Conservation (phyloP, 2,888 invertebrate genomes). For the Hypselothyrea guttata region DNA sequence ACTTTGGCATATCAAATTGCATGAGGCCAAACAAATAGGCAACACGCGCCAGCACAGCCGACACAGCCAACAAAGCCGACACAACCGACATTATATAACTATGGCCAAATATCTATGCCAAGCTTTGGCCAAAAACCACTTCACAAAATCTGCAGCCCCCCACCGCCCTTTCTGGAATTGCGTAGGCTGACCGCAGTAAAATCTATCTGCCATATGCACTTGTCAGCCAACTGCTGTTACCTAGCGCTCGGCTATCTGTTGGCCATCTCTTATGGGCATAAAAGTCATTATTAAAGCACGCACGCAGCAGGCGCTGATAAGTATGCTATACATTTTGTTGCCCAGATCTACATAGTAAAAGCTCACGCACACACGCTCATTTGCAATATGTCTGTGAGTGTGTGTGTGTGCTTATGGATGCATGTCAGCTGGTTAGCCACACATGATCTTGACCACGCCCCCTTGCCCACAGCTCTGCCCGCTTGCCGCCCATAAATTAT, state of each 20-base stretch:
- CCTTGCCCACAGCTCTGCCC: background rate
- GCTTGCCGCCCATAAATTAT: conserved; percentile 34
- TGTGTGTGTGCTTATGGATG: conserved; percentile 27
- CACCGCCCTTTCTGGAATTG: conserved; percentile 1
- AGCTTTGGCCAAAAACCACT: too few relatives aligned
- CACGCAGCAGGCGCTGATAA: conserved; percentile 44
- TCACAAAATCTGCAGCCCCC: too few relatives aligned
- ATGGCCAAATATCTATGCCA: too few relatives aligned
- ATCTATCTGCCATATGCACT: conserved; percentile 44
- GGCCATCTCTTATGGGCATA: conserved; percentile 21
- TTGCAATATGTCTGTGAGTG: conserved; percentile 11
- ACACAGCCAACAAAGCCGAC: background rate
- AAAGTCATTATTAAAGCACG: conserved; percentile 55
- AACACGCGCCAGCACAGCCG: conserved; percentile 6
- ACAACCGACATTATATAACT: too few relatives aligned
- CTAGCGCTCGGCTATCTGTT: conserved; percentile 1
- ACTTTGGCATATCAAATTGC: conserved; percentile 66
- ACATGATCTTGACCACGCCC: conserved; percentile 27
- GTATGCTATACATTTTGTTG: conserved; percentile 51
- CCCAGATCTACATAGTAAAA: conserved; percentile 11
- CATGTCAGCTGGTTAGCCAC: conserved; percentile 36
- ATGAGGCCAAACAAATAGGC: conserved; percentile 17
- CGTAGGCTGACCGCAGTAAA: conserved; percentile 21
- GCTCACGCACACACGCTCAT: conserved; percentile 6
- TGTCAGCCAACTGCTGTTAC: conserved; percentile 28